Base-by-base conservation (phyloP, 2,113 vertebrate species). In the Scartelaos histophorus region DNA sequence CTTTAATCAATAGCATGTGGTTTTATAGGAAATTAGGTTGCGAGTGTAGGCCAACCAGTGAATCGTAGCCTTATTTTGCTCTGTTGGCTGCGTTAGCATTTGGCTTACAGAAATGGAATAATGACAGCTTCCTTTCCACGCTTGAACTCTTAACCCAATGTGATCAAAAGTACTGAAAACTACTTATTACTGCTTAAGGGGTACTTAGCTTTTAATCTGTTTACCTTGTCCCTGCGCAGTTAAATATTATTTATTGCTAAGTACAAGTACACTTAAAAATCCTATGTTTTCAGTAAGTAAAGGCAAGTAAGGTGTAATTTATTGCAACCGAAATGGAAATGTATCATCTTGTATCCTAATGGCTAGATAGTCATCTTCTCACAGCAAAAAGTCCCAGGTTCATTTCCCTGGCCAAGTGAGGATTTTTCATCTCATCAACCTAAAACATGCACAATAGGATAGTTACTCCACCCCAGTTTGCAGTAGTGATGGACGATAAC, bases 1-100 rank as follows among this genome's bases (percentile, higher is more conserved):
- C 17, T 2, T 60, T 81, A 75, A 91, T 90, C 75, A 84, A 82
- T 80, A 67, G 72, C 82, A 86, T 47, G 74, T 78, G 74, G 56
- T 19, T 79, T 74, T 43, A 49, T 58, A 43, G 21, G 70, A 84
- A 90, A 85, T 76, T 76, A 79, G 83, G 76, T 69, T 19, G 60
- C 61, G 85, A 87, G 73, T 76, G 70, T 67, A 61, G 34, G 69
- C 60, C 76, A 69, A 66, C 56, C 25, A 66, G 49, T 1, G 38
- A 69, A 69, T 71, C 66, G 61, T n/a, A 24, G 54, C 67, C 84
- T 88, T 54, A 80, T 78, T 79, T 86, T 76, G 77, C 56, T 66
- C 38, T 74, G 29, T 24, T 56, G 62, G 43, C 70, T 43, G 67
- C 19, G 35, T 79, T 69, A 45, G 46, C 24, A 70, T 80, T 67